Evolutionary conservation across 2,888 invertebrate species (phyloP).

Genomic region (Deroplatys truncata): DNA sequence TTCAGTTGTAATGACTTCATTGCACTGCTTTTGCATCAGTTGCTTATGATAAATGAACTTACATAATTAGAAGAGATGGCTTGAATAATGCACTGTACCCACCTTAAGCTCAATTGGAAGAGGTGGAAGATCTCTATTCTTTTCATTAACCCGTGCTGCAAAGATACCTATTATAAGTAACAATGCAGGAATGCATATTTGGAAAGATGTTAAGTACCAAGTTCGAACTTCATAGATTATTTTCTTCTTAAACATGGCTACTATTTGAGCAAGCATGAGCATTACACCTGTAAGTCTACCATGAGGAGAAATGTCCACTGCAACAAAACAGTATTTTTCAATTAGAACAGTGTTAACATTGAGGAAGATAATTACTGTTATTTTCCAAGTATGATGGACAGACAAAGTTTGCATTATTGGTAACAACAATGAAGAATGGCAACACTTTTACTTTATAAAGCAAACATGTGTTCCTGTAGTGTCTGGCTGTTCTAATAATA

Average conservation of each 20-base stretch:
- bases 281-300: slow-evolving; percentile 35
- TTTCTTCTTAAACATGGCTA: slow-evolving; percentile 65
- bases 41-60: too few species aligned
- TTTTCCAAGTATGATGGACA: too few species aligned
- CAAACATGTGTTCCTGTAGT: too few species aligned
- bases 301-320: slow-evolving; percentile 36
- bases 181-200: slow-evolving; percentile 64
- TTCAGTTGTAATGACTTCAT: too few species aligned
- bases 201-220: slow-evolving; percentile 59
- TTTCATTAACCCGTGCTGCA: slow-evolving; percentile 51
- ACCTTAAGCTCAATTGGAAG: slow-evolving; percentile 51
- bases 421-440: too few species aligned
- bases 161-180: slow-evolving; percentile 61
- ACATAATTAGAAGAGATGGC: too few species aligned
- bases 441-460: too few species aligned
- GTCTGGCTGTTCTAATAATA: too few species aligned
- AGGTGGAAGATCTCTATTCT: slow-evolving; percentile 49
- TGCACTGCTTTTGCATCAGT: too few species aligned
- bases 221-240: slow-evolving; percentile 62
- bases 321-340: slow-evolving; percentile 28
- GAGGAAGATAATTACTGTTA: too few species aligned
- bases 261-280: slow-evolving; percentile 55
- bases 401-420: too few species aligned
- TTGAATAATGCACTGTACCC: slow-evolving; percentile 16
- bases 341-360: too few species aligned